Percentiles rank a stretch among this genome's conserved stretches.
These are phyloP conservation scores for Felis chaus DNA, from an alignment of 2,113 vertebrate genomes.

Conservation along the genomic window DNA sequence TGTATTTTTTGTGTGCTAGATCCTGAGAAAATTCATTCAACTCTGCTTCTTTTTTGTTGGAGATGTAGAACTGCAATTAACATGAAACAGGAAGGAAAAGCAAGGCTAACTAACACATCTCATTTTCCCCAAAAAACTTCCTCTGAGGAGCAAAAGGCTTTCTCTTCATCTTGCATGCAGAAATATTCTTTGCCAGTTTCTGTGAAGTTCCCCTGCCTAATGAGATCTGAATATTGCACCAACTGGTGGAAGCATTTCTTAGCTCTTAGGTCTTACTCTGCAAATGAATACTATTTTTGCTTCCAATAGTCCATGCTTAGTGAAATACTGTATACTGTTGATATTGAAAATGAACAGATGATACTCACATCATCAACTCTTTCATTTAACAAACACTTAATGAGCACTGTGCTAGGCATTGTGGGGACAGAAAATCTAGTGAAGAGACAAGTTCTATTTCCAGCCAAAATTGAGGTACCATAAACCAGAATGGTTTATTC, in stretches of 20 bases:
- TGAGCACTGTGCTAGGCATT: background rate
- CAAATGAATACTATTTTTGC: slow-evolving; percentile 20
- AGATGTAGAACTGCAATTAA: slow-evolving; percentile 58
- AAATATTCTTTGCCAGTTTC: slow-evolving; percentile 46
- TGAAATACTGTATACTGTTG: slow-evolving; percentile 1
- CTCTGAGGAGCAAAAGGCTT: slow-evolving; percentile 19
- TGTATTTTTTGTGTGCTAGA: slow-evolving; percentile 25
- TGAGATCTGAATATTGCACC: slow-evolving; percentile 42
- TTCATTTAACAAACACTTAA: slow-evolving; percentile 37
- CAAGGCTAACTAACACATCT: slow-evolving; percentile 47
- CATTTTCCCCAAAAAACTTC: slow-evolving; percentile 42
- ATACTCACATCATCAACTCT: background rate
- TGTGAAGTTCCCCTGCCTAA: slow-evolving; percentile 24
- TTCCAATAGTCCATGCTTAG: background rate
- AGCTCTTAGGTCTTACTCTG: slow-evolving; percentile 25
- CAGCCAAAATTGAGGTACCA: background rate
- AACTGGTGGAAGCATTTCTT: slow-evolving; percentile 29
- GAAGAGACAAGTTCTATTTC: background rate
- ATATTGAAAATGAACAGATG: background rate
- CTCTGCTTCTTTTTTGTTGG: slow-evolving; percentile 35
- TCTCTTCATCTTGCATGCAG: slow-evolving; percentile 36
- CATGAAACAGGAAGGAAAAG: slow-evolving; percentile 40
- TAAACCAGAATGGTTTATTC: background rate
- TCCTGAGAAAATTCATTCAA: slow-evolving; percentile 38
- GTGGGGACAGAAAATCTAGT: background rate